phyloP scores from a whole-genome alignment of 2,888 invertebrate species.

The Scaptomyza cyrtandrae region DNA sequence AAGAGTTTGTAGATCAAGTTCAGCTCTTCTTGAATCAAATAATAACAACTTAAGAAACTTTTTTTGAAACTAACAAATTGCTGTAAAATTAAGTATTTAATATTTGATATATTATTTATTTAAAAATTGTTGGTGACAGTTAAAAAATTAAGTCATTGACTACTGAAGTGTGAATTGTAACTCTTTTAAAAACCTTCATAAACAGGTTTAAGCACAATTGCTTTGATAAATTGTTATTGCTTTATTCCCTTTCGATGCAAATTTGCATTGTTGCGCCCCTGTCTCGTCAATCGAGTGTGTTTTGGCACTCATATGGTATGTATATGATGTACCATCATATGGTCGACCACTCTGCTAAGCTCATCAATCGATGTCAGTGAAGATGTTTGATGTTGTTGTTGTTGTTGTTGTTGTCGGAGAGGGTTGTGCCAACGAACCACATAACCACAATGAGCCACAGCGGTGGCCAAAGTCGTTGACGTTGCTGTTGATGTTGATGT shows the following conservation, averaged over 20 bases:
- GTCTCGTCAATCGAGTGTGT: constrained; percentile 38
- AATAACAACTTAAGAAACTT: no score
- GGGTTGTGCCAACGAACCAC: constrained; percentile 44
- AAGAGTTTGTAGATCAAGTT: no score
- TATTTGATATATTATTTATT: no score
- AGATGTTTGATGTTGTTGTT: not conserved
- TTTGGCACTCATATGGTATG: constrained; percentile 52
- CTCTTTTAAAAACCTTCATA: not conserved
- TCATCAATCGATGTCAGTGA: constrained; percentile 68
- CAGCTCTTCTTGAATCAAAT: no score
- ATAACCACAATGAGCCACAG: constrained; percentile 33
- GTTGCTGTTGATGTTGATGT: constrained; percentile 20
- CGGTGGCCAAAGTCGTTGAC: constrained; percentile 41
- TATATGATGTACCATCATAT: constrained; percentile 23
- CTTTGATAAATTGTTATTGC: constrained; percentile 13
- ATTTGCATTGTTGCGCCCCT: constrained; percentile 37
- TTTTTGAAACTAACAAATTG: no score
- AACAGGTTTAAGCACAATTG: not conserved
- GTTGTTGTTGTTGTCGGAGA: constrained; percentile 6
- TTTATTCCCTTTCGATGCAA: constrained; percentile 3
- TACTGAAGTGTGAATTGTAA: not conserved
- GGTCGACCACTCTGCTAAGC: constrained; percentile 41
- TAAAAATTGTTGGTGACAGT: no score
- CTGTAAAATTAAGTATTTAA: no score
- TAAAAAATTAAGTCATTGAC: not conserved